phyloP scores from a whole-genome alignment of 2,113 vertebrate genomes.

The Chaenocephalus aceratus region DNA sequence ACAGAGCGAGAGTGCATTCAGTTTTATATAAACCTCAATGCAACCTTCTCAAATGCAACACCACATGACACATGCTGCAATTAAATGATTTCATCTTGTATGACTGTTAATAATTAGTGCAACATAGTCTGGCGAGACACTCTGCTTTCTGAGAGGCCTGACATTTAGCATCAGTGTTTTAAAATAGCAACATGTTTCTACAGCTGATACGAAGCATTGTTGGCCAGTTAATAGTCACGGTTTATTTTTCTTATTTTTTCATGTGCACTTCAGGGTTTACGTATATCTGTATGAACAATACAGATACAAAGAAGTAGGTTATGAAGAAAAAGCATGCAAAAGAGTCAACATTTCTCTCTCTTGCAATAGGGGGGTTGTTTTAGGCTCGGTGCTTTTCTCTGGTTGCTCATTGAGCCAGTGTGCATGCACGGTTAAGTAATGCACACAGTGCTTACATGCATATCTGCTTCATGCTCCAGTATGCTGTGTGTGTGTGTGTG shows the following conservation, averaged over 20 bases:
- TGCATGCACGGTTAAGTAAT: constrained; percentile 46
- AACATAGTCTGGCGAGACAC: background rate
- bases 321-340: background rate
- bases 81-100: background rate
- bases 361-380: background rate
- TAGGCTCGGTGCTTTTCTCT: constrained; percentile 3
- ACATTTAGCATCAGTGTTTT: background rate
- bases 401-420: constrained; percentile 2
- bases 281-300: constrained; percentile 6
- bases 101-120: background rate
- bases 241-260: background rate
- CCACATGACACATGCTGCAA: no score
- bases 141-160: background rate
- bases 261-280: no score
- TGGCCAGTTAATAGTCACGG: background rate
- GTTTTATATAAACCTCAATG: no score
- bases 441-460: constrained; percentile 20
- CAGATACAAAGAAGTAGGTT: constrained; percentile 4
- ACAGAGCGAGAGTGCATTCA: no score
- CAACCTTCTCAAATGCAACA: no score
- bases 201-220: background rate
- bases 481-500: constrained; percentile 19
- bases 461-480: constrained; percentile 37
- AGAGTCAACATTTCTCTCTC: no score
- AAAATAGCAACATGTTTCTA: background rate